Conservation (phyloP, 2,113 vertebrate genomes). For the Poeciliopsis prolifica region DNA sequence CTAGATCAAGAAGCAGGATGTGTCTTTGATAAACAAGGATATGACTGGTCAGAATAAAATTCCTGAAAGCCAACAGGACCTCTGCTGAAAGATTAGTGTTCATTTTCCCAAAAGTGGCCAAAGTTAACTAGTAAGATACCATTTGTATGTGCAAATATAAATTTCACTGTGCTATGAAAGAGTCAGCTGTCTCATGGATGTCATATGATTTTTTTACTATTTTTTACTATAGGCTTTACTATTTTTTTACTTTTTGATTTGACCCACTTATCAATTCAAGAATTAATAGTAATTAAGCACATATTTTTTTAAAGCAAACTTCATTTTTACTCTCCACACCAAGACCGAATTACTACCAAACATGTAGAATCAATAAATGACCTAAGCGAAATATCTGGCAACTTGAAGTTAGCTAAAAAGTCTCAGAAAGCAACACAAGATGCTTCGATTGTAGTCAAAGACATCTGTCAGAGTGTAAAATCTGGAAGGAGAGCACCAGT, state of each 20-base stretch:
- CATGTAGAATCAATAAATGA: background rate
- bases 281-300: background rate
- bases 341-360: background rate
- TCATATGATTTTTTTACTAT: background rate
- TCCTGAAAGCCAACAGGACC: conserved; percentile 31
- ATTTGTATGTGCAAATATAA: background rate
- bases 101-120: background rate
- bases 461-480: background rate
- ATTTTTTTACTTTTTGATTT: background rate
- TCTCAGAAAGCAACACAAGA: background rate
- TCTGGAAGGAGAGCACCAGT: background rate
- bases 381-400: background rate
- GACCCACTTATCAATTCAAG: background rate
- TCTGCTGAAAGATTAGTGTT: conserved; percentile 27
- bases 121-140: background rate
- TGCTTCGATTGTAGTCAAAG: background rate
- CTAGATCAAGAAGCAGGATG: conserved; percentile 56
- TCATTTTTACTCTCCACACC: too few relatives aligned
- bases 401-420: background rate
- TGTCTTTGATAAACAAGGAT: conserved; percentile 65
- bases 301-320: too few relatives aligned
- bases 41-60: conserved; percentile 39
- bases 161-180: background rate
- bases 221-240: too few relatives aligned
- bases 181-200: background rate